Base-by-base conservation (phyloP, 2,113 vertebrate genomes). In the Hippocampus barbouri region DNA sequence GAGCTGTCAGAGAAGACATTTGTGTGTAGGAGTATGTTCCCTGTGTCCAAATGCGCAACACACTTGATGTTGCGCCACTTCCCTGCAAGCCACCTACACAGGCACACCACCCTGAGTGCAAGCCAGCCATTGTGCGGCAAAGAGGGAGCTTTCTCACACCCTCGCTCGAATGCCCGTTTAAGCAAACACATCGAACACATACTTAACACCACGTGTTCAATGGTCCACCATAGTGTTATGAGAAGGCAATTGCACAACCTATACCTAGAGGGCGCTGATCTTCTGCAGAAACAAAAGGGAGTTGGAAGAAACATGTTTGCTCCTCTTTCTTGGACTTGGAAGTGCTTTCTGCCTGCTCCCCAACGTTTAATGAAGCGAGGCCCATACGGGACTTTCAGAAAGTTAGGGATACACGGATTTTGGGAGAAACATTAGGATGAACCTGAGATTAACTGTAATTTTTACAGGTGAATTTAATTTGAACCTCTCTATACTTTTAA, bases 231-330 rank as follows among this genome's bases (percentile, higher is more conserved):
- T 62, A 74, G 61, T 72, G 60, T 72, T 61, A 61, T 20, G 56
- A 63, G 67, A 70, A 73, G 68, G 77, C 79, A 87, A 70, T 87
- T 69, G 80, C 80, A 80, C 68, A 77, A 65, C 66, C 66, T 77
- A 27, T 57, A 72, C 66, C 79, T 83, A 91, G 91, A 87, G 86
- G 91, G 87, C 88, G 74, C 80, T 90, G 77, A 90, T 80, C 21
- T 76, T 74, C 68, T 65, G 63, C 45, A 68, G 30, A 65, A 66
- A 49, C 61, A 78, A n/a, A 53, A 34, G 20, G 62, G 49, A 69
- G 15, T 59, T 23, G 40, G n/a, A 62, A 63, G 41, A 69, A 60
- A 45, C 7, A 77, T 77, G 71, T 34, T 43, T 53, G 65, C 30
- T 5, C 47, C 47, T 49, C 47, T 16, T 54, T 23, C 61, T 56